A percentile compares a stretch with the other conserved stretches of the same genome.
These are phyloP conservation scores for Campoletis sonorensis DNA, from an alignment of 1,140 invertebrate genomes.

Conservation along the genomic window DNA sequence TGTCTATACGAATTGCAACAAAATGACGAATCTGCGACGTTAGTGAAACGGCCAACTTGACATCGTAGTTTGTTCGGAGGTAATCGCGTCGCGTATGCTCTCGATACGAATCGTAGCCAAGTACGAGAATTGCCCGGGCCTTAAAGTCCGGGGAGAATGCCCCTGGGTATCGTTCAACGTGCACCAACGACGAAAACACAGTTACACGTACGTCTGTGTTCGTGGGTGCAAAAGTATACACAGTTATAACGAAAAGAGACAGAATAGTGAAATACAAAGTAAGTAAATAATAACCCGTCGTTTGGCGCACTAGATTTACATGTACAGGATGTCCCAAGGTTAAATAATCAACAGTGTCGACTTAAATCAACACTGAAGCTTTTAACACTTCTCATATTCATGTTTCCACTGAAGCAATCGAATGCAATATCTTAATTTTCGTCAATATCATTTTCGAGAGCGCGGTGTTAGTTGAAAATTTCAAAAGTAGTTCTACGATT, in stretches of 20 bases:
- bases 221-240: constrained; percentile 45
- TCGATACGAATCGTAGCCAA: too few relatives aligned
- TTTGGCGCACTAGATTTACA: not conserved
- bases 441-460: not conserved
- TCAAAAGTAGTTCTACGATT: too few relatives aligned
- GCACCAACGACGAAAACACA: not conserved
- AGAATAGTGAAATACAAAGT: constrained; percentile 27
- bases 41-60: too few relatives aligned
- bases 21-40: too few relatives aligned
- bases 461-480: too few relatives aligned
- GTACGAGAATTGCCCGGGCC: too few relatives aligned
- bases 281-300: not conserved
- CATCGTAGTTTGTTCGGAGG: too few relatives aligned
- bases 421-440: not conserved
- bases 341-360: not conserved
- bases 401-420: not conserved
- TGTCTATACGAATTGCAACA: too few relatives aligned
- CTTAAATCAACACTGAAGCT: not conserved
- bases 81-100: too few relatives aligned
- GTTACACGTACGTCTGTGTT: constrained; percentile 14
- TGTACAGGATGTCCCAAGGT: too few relatives aligned
- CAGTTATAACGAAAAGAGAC: constrained; percentile 20
- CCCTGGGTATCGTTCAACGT: too few relatives aligned
- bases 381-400: not conserved
- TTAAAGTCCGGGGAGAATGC: too few relatives aligned